Evolutionary conservation across 2,113 vertebrate genomes (phyloP).

Genomic region (Pedionomus torquatus): DNA sequence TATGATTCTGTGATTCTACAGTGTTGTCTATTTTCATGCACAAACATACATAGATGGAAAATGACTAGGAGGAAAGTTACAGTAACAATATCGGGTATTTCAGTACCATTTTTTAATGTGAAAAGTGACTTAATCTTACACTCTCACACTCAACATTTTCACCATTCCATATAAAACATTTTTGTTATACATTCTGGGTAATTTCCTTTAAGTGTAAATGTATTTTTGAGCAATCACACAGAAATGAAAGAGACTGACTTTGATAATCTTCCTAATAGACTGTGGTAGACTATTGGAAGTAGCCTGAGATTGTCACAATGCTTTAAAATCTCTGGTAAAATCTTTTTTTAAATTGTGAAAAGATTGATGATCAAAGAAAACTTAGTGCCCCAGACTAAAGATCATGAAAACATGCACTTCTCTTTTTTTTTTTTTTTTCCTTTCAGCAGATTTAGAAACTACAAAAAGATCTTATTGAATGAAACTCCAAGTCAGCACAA

Average conservation of each 20-base stretch:
- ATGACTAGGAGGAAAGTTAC: neutral
- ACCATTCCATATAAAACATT: neutral
- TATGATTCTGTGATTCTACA: no score
- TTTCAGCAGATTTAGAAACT: neutral
- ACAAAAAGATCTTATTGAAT: constrained; percentile 15
- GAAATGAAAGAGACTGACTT: neutral
- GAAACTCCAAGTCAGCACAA: constrained; percentile 28
- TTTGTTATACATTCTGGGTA: neutral
- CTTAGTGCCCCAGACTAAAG: neutral
- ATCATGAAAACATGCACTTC: constrained; percentile 6
- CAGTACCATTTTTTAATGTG: neutral
- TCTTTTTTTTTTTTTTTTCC: neutral
- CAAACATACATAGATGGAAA: neutral
- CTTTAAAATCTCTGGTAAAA: neutral
- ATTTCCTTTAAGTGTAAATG: neutral
- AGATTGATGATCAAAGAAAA: constrained; percentile 30
- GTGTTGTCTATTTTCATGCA: neutral
- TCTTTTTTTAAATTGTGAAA: neutral
- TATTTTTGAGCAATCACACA: neutral
- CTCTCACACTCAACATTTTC: neutral
- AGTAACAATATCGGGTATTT: neutral
- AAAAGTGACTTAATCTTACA: neutral
- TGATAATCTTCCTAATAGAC: constrained; percentile 16
- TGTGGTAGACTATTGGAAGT: neutral
- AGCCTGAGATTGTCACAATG: neutral